Conservation (phyloP, 1,140 invertebrate genomes). For the Chelonus insularis region DNA sequence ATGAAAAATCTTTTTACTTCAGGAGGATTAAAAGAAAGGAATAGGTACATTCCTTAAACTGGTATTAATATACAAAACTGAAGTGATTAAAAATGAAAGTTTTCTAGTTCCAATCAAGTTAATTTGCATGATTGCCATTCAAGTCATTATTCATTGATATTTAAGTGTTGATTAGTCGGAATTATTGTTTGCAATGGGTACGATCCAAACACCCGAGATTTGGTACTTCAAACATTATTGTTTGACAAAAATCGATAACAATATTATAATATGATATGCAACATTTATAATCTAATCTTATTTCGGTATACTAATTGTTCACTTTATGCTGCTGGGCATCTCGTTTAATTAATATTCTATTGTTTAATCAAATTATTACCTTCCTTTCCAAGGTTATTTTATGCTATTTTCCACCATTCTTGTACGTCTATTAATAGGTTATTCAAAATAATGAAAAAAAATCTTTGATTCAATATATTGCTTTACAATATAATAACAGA, state of each 20-base stretch:
- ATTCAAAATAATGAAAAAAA: constrained; percentile 8
- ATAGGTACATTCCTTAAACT: too few species aligned
- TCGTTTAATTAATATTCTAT: constrained; percentile 30
- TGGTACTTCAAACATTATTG: constrained; percentile 41
- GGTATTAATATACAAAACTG: too few species aligned
- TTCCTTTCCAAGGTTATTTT: too few species aligned
- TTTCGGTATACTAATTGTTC: constrained; percentile 55
- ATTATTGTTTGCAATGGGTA: constrained; percentile 23
- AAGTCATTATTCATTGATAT: too few species aligned
- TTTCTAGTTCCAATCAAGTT: too few species aligned
- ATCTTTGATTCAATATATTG: not conserved
- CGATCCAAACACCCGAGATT: constrained; percentile 42
- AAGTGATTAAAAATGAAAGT: too few species aligned
- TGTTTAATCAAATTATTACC: constrained; percentile 16
- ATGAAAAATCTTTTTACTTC: too few species aligned
- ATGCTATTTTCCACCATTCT: constrained; percentile 3
- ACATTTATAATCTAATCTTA: constrained; percentile 62
- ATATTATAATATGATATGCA: constrained; percentile 62
- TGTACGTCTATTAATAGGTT: constrained; percentile 27
- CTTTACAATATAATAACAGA: constrained; percentile 30
- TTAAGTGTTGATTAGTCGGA: constrained; percentile 20
- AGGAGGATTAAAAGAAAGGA: too few species aligned
- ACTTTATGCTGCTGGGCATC: constrained; percentile 56
- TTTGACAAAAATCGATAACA: constrained; percentile 58
- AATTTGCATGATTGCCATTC: too few species aligned